These are phyloP conservation scores for Siniperca chuatsi DNA, from an alignment of 2,113 vertebrate genomes.

Conservation along the genomic window DNA sequence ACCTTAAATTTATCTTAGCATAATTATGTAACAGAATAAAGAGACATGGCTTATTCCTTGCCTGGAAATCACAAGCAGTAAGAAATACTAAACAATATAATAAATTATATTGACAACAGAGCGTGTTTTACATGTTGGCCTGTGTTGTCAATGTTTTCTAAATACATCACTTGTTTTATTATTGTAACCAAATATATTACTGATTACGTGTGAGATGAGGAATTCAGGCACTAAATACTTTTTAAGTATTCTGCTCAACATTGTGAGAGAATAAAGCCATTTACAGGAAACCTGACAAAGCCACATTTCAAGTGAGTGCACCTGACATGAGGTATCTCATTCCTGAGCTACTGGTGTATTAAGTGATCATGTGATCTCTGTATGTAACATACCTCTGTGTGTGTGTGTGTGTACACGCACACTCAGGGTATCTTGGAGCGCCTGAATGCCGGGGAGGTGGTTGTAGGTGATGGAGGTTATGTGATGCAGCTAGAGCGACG, in stretches of 20 bases:
- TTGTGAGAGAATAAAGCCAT: neutral
- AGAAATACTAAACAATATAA: too few species aligned
- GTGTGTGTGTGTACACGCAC: neutral
- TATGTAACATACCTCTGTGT: neutral
- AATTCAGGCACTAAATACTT: neutral
- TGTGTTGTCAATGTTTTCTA: too few species aligned
- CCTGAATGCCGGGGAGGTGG: conserved; percentile 88
- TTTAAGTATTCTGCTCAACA: neutral
- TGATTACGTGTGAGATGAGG: neutral
- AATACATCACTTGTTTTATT: too few species aligned
- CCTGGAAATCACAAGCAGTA: neutral
- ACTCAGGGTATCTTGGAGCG: conserved; percentile 89
- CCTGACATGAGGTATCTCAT: neutral
- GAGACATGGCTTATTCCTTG: too few species aligned
- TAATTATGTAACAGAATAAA: too few species aligned
- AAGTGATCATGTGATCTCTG: neutral
- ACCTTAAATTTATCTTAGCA: neutral
- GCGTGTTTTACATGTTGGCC: neutral
- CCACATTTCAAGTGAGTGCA: neutral
- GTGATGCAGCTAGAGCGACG: conserved; percentile 91
- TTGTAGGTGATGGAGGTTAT: conserved; percentile 92
- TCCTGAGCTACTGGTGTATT: neutral
- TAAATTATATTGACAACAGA: too few species aligned
- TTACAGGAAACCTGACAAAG: neutral
- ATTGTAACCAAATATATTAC: neutral